Conservation (phyloP, 1,140 invertebrate species). For the Parasteatoda tepidariorum region DNA sequence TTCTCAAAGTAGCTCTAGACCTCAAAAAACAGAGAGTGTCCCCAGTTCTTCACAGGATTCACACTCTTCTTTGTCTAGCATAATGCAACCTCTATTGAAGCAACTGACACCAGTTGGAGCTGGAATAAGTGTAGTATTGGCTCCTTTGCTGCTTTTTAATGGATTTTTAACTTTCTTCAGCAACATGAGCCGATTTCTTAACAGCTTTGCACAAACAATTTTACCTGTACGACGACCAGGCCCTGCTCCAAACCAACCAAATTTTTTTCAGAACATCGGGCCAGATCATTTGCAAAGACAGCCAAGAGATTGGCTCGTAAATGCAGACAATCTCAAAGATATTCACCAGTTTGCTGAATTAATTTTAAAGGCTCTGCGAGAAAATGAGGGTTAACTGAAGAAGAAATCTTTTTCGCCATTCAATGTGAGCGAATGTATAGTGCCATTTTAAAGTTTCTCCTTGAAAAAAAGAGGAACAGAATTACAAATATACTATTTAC, state of each 20-base stretch:
- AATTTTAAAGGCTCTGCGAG: constrained; percentile 43
- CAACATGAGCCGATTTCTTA: constrained; percentile 47
- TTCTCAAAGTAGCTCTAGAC: constrained; percentile 24
- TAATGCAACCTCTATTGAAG: constrained; percentile 55
- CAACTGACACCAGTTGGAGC: constrained; percentile 53
- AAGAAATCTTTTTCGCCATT: neutral
- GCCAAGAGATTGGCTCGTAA: constrained; percentile 36
- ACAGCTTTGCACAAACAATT: constrained; percentile 37
- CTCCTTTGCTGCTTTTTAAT: constrained; percentile 45
- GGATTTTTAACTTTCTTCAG: constrained; percentile 53
- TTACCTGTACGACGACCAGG: constrained; percentile 15
- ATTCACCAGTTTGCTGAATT: constrained; percentile 35
- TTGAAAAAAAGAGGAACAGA: neutral
- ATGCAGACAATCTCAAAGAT: constrained; percentile 25
- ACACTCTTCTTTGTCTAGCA: neutral
- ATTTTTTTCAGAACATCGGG: constrained; percentile 34
- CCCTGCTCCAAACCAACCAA: constrained; percentile 15
- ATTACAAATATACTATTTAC: too few species aligned
- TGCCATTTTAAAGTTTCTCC: constrained; percentile 39
- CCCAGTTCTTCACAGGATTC: neutral
- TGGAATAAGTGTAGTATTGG: constrained; percentile 42
- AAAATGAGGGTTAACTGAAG: constrained; percentile 7
- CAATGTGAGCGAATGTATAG: neutral
- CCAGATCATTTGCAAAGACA: constrained; percentile 38
- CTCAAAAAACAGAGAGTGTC: constrained; percentile 19